phyloP scores from a whole-genome alignment of 2,113 vertebrate genomes.

The Speoplatyrhinus poulsoni region DNA sequence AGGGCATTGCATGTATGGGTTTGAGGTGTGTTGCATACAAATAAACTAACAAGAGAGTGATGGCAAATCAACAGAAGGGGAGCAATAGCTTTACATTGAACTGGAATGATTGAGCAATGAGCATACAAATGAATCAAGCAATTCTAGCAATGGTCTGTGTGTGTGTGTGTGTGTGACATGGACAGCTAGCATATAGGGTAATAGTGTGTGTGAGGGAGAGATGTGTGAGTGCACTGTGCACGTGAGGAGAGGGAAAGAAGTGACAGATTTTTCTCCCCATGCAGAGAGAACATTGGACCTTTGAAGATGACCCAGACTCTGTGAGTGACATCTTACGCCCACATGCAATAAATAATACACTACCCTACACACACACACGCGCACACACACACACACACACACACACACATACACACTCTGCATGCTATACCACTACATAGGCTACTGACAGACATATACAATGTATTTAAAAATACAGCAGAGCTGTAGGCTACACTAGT shows the following conservation, averaged over 20 bases:
- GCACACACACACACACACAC: constrained; percentile 22
- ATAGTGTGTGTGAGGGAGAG: neutral
- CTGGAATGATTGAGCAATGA: too few species aligned
- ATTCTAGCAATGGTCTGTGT: too few species aligned
- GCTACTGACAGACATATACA: neutral
- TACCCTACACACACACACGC: constrained; percentile 23
- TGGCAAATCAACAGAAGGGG: neutral
- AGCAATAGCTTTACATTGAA: too few species aligned
- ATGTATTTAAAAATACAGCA: neutral
- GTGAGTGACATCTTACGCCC: constrained; percentile 56
- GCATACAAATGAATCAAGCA: too few species aligned
- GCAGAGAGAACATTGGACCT: constrained; percentile 65
- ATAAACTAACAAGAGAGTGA: too few species aligned
- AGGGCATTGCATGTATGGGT: neutral
- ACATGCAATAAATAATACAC: too few species aligned
- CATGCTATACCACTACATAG: neutral
- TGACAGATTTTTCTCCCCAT: constrained; percentile 69
- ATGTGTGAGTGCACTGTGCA: constrained; percentile 1
- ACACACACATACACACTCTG: constrained; percentile 13
- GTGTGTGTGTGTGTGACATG: neutral
- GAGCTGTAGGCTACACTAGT: too few species aligned
- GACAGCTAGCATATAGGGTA: neutral
- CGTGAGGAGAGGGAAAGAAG: constrained; percentile 33
- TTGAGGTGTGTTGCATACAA: neutral
- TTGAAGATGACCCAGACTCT: constrained; percentile 55